These are phyloP conservation scores for Gymnosoma rotundatum DNA, from an alignment of 2,888 invertebrate genomes.

Conservation along the genomic window DNA sequence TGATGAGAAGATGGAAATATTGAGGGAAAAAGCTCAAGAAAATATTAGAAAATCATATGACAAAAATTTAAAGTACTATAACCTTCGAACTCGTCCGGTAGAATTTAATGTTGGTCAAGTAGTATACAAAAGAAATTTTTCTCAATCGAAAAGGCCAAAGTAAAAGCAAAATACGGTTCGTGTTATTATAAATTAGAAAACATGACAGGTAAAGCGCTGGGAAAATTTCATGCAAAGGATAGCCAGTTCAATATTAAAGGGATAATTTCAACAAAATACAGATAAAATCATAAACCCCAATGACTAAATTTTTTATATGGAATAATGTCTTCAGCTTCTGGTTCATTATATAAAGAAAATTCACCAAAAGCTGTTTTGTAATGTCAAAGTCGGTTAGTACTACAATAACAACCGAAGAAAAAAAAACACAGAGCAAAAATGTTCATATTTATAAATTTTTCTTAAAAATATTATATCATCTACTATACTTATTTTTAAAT, in stretches of 20 bases:
- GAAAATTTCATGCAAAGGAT: constrained; percentile 15
- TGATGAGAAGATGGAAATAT: not conserved
- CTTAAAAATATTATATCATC: too few species aligned
- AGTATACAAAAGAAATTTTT: constrained; percentile 25
- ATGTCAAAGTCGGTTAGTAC: not conserved
- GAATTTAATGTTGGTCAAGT: constrained; percentile 19
- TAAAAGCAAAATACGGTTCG: constrained; percentile 13
- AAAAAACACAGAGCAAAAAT: too few species aligned
- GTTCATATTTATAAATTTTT: too few species aligned
- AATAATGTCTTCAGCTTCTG: constrained; percentile 19
- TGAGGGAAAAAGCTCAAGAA: not conserved
- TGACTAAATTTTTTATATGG: too few species aligned
- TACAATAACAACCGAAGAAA: too few species aligned
- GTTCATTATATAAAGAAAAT: not conserved
- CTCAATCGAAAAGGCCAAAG: not conserved
- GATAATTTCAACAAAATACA: too few species aligned
- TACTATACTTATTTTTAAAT: too few species aligned
- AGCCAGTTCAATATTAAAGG: not conserved
- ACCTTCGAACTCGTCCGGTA: not conserved
- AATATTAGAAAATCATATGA: not conserved
- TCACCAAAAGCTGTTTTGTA: constrained; percentile 31
- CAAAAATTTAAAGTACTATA: constrained; percentile 7
- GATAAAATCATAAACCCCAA: too few species aligned
- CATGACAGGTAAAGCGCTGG: constrained; percentile 5
- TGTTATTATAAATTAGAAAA: constrained; percentile 7